Evolutionary conservation across 2,797 vertebrate species (phyloP), one percentile per base, ranked within the genome.

Genomic region (Microcaecilia unicolor): DNA sequence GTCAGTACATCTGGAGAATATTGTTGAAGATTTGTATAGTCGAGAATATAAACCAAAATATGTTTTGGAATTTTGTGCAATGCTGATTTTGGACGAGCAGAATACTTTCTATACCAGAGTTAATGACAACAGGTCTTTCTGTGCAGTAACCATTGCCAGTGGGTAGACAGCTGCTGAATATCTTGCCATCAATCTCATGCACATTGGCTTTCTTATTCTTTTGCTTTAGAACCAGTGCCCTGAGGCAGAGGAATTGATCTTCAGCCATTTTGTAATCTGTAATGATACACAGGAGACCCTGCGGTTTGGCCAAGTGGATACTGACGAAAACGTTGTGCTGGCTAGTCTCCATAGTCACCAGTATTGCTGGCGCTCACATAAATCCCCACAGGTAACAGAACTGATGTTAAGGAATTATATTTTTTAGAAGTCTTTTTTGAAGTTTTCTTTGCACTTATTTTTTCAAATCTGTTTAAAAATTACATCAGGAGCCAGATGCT

Each of bases 341-440:
- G 81, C 85, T 18, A 92, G 86, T 61, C 81, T 93, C 46, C 88
- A 87, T 52, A 91, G 92, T 65, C 93, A 98, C 85, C 96, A 98
- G 74, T 99, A 99, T 85, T 91, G 93, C 86, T 99, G 95, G 95
- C 91, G 96, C 40, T 96, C 93, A 3, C 96, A 99, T 84, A 94
- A 84, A 76, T 95, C 88, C 64, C 85, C 89, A 3, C 89, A 91
- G 89, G 89, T 91, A 85, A 41, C 10, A 19, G 48, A 55, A 48
- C 37, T 1, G 3, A 43, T 42, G 55, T 64, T 58, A 13, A 46
- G 39, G 15, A 22, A 24, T 29, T 29, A 18, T 31, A 39, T n/a
- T 31, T n/a, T 55, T 41, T 33, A 10, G 41, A 47, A 35, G 3
- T 27, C 12, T 29, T 18, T 60, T 56, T 43, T 40, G 35, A 1